A percentile compares a stretch with the other conserved stretches of the same genome.
Conservation (phyloP, 2,113 vertebrate species). For the Corydoras sp. region DNA sequence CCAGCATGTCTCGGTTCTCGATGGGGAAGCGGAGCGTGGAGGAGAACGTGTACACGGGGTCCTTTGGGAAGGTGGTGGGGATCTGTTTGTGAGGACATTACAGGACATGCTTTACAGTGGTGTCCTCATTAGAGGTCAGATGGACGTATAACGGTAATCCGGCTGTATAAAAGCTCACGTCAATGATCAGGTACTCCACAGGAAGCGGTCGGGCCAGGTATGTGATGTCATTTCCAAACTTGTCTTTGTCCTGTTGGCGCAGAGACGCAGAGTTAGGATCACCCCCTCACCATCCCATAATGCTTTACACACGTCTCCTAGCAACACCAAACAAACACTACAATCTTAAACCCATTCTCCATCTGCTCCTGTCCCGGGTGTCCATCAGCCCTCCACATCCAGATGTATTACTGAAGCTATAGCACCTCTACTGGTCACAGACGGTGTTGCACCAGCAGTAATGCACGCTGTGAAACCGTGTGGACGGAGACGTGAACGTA, state of each 20-base stretch:
- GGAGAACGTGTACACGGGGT: conserved; percentile 94
- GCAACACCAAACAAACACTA: no score
- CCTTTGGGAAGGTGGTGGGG: conserved; percentile 97
- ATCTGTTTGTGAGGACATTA: conserved; percentile 66
- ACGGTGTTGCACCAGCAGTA: no score
- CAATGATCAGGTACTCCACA: conserved; percentile 96
- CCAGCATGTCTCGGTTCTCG: conserved; percentile 88
- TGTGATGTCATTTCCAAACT: conserved; percentile 97
- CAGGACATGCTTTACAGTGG: not conserved
- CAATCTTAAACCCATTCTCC: no score
- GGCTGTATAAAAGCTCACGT: conserved; percentile 70
- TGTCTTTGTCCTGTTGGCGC: conserved; percentile 83
- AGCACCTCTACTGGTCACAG: no score
- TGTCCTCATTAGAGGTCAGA: not conserved
- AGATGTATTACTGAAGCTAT: no score
- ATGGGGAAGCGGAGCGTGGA: conserved; percentile 90
- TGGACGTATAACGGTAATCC: no score
- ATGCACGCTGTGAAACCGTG: no score
- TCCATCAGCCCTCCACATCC: no score
- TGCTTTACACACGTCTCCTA: no score
- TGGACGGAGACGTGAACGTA: conserved; percentile 43
- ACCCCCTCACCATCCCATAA: no score
- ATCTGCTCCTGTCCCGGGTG: no score
- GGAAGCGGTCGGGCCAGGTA: conserved; percentile 93
- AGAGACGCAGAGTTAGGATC: no score